Base-by-base conservation (phyloP, 2,888 invertebrate genomes). In the Mystacides longicornis region DNA sequence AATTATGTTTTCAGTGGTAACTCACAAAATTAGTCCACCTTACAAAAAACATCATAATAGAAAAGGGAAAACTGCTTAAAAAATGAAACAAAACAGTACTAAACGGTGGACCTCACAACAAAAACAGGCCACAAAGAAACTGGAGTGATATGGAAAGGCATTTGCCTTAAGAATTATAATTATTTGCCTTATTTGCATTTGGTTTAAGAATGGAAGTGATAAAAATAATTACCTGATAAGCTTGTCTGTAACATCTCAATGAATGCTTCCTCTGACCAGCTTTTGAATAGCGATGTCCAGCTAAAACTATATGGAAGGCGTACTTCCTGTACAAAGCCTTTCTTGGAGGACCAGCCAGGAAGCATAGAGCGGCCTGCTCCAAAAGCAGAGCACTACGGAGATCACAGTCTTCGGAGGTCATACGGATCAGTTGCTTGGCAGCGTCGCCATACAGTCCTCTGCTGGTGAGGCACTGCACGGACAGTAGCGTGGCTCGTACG, bases 321-420 rank as follows among this genome's bases (percentile, higher is more conserved):
- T 93, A 96, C 71, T 97, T 97, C 52, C 96, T 80, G 63, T 88
- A 82, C 87, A 93, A 88, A 52, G 79, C 80, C 23, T 84, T 82
- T 62, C 81, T 76, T 16, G 81, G 76, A 7, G 79, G 78, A 2
- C 71, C 68, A 2, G 74, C 76, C 33, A 95, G 75, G 68, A 93
- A 98, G 68, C 94, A 93, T 66, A 94, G 88, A 0, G 97, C 88
- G 0, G 97, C 96, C 71, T 97, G 96, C 70, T 99, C 98, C 49
- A 98, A 75, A 53, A 98, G 74, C 67, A 99, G 77, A 5, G 96
- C 98, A 62, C 94, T 94, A 54, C 94, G 82, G 54, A 99, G 75
- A 73, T 98, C 97, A n/a, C 94, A 93, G 69, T 98, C 97, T 74
- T 97, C 96, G 63, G 92, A 91, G 9, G 95, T 95, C 90, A 97